Base-by-base conservation (phyloP, 1,140 invertebrate species). In the Drosophila saltans region DNA sequence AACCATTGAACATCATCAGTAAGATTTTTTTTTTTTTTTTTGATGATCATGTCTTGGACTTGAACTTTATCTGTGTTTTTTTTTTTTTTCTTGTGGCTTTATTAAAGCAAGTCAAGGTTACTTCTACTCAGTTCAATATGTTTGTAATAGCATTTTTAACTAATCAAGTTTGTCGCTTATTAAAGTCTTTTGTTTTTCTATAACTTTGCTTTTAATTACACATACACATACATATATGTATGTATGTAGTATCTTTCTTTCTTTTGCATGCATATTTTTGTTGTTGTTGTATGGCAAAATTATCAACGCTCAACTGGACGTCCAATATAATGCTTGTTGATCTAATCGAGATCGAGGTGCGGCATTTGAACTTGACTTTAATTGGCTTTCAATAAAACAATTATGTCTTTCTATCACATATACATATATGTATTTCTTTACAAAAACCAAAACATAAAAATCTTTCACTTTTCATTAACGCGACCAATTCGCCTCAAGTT, bases 381-480 rank as follows among this genome's bases (percentile, higher is more conserved):
- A 88, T 88, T 88, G 83, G 68, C 68, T 88, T 71, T 88, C 80
- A 78, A 88, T 82, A 72, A 83, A 83, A 76, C 78, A 88, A 80
- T 80, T 75, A 75, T 72, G 73, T 72, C 65, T 75, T 60, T 59
- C 72, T 65, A 56, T 48, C 57, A 59, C 21, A 52, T 26, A 52
- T 26, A 24, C 24, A 16, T 48, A 45, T 43, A 43, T 6, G n/a
- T 3, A 16, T 16, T 16, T 16, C 16, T 16, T 16, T 16, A 16
- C 16, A 43, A 43, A 62, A 33, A 21, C 43, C 28, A 39, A 24
- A 9, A 3, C 33, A 24, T 10, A 21, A 40, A 40, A 57, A 66
- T 85, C 82, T 86, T 86, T 86, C 83, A 88, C 83, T 88, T 88
- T 88, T 83, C 80, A 83, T 88, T 74, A 88, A 78, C 83, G 84